Evolutionary conservation across 2,797 vertebrate genomes (phyloP), one percentile per base, ranked within the genome.

Genomic region (Acanthiza pusilla): DNA sequence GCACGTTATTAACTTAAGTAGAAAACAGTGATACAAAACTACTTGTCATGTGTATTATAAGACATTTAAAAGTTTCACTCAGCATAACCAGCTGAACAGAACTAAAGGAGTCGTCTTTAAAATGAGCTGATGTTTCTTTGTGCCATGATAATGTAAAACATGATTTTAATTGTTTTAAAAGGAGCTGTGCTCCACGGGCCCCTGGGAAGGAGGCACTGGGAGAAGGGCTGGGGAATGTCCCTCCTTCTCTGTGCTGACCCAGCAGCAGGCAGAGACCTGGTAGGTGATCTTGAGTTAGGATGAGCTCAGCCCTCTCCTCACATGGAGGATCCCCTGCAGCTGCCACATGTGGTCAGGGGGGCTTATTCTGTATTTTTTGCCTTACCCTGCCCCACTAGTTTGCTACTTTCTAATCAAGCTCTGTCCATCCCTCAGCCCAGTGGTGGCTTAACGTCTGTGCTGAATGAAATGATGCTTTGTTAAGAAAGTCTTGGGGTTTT

Each of bases 1-100:
- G 94, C 95, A 97, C 48, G 3, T 97, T 97, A 97, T 96, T 96
- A 97, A 96, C 96, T 97, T 97, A 96, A 97, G 95, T 85, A 95
- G 94, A 96, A 94, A 96, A 94, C 93, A 95, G 95, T 91, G 94
- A 96, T 94, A 95, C 91, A 95, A 82, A 94, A 95, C 92, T 96
- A 95, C 88, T 95, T 88, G 91, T 91, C 93, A 71, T 96, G 89
- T 94, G 94, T 88, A 85, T 95, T 97, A 67, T 77, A 95, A 88
- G 91, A 84, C 78, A 88, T 95, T 95, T 92, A 85, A 94, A 94
- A 97, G 95, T 96, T 95, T 90, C 87, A 51, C 85, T 95, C 92
- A 65, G 81, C 84, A 14, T 36, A 94, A 94, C 91, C 66, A 92
- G 84, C 88, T 88, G 82, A 93, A 88, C 77, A 76, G 87, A 91